Percentiles rank a stretch among this genome's conserved stretches.
These are phyloP conservation scores for Orthonevra nobilis DNA, from an alignment of 2,888 invertebrate species.

Conservation along the genomic window DNA sequence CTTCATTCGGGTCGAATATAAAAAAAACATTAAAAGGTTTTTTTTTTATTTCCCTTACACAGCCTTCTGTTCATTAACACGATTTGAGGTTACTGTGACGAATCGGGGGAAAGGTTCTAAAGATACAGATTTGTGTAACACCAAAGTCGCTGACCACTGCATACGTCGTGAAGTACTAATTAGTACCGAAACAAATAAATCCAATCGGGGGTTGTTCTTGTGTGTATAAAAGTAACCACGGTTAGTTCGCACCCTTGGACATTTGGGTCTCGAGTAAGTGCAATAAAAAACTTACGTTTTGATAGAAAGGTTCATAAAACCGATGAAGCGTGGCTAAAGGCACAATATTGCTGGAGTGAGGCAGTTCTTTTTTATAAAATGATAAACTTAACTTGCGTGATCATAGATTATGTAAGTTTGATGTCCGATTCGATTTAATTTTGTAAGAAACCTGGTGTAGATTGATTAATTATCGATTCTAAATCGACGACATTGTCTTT, in stretches of 20 bases:
- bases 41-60: no score
- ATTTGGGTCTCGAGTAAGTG: background rate
- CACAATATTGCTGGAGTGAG: no score
- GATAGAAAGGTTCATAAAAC: slow-evolving; percentile 4
- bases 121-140: slow-evolving; percentile 14
- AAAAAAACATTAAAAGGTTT: no score
- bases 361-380: no score
- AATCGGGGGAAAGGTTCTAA: slow-evolving; percentile 4
- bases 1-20: no score
- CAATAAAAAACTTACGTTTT: slow-evolving; percentile 4
- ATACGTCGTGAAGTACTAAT: slow-evolving; percentile 14
- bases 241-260: slow-evolving; percentile 20
- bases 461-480: no score
- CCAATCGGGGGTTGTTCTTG: background rate
- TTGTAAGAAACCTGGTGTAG: no score
- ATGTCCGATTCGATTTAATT: no score
- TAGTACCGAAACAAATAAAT: slow-evolving; percentile 16
- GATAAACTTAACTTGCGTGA: no score
- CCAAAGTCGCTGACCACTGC: slow-evolving; percentile 2
- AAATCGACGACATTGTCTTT: no score
- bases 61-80: background rate
- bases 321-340: slow-evolving; percentile 11
- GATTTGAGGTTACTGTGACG: slow-evolving; percentile 1
- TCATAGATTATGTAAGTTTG: no score
- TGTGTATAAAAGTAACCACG: background rate